These are phyloP conservation scores for Chelmon rostratus DNA, from an alignment of 2,797 vertebrate genomes.

Conservation along the genomic window DNA sequence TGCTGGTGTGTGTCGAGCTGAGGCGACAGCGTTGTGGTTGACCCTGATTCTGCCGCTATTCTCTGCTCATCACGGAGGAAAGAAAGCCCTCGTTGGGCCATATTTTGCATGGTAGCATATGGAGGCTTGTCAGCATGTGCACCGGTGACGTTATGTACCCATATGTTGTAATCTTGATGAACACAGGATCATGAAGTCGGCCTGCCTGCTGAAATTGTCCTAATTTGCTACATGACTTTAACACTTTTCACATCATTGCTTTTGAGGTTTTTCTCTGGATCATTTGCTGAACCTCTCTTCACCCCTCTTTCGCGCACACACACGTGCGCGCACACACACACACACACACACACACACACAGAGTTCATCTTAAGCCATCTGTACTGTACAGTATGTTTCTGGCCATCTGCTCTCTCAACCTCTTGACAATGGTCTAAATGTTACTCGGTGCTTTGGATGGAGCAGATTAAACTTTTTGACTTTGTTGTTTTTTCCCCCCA, in stretches of 20 bases:
- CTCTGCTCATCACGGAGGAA: constrained; percentile 1
- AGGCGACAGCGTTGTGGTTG: constrained; percentile 26
- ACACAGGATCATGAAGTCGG: constrained; percentile 9
- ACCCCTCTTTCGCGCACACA: constrained; percentile 24
- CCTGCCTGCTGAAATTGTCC: neutral
- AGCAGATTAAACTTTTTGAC: constrained; percentile 59
- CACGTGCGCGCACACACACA: constrained; percentile 22
- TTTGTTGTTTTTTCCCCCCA: neutral
- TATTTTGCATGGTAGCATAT: constrained; percentile 40
- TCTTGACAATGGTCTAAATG: constrained; percentile 41
- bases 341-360: constrained; percentile 22
- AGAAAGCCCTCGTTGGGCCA: constrained; percentile 13
- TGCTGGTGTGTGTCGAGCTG: constrained; percentile 31
- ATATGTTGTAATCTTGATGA: constrained; percentile 28
- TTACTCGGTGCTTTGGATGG: constrained; percentile 32
- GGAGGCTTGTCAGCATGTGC: constrained; percentile 28
- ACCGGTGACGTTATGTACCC: constrained; percentile 28
- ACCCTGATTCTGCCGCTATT: constrained; percentile 29
- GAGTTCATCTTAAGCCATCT: constrained; percentile 53
- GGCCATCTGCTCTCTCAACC: constrained; percentile 69
- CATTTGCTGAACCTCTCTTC: constrained; percentile 12
- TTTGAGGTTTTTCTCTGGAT: neutral
- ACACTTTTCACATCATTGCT: neutral
- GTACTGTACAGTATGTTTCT: constrained; percentile 18
- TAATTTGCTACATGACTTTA: neutral